Evolutionary conservation across 2,888 invertebrate species (phyloP), one percentile per base, ranked within the genome.

Genomic region (Hyposoter didymator): DNA sequence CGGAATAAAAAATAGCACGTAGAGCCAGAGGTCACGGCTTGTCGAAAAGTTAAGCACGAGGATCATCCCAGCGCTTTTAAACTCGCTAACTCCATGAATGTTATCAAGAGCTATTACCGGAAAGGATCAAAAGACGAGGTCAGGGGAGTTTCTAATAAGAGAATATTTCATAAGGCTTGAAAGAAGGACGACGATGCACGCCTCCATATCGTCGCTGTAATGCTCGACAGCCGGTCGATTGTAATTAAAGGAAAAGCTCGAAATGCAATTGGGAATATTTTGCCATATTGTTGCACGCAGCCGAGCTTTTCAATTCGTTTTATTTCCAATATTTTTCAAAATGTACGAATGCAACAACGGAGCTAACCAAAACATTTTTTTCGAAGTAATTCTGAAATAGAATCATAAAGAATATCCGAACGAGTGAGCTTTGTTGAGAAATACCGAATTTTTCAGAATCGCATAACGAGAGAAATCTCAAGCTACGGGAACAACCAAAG

Each of bases 21-120:
- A 12, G 19, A 52, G 66, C n/a, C 19, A 22, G 22, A 49, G 70
- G 49, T 28, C 43, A 35, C 59, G 45, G 64, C 69, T 49, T 39
- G 64, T 55, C 67, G 45, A 73, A 80, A 79, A 85, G 73, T 72
- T 73, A 67, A 62, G 76, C 85, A 62, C 66, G 62, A 75, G 70
- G 43, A 76, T 72, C 64, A 39, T 80, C 85, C 83, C 85, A 75
- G 72, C 28, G 12, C 66, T 52, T 12, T 19, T 14, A n/a, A 19
- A 35, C 35, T 32, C 64, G 49, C 49, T 14, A 39, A 49, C 39
- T 64, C 49, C 59, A 43, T 55, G 35, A 14, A 74, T 55, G 47
- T 74, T 47, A 67, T 59, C 85, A 80, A 80, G 80, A 78, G 80
- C 62, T 76, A n/a, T n/a, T 76, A 47, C 39, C 45, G 32, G 43